Evolutionary conservation across 2,888 invertebrate genomes (phyloP).

Genomic region (Empis livida): DNA sequence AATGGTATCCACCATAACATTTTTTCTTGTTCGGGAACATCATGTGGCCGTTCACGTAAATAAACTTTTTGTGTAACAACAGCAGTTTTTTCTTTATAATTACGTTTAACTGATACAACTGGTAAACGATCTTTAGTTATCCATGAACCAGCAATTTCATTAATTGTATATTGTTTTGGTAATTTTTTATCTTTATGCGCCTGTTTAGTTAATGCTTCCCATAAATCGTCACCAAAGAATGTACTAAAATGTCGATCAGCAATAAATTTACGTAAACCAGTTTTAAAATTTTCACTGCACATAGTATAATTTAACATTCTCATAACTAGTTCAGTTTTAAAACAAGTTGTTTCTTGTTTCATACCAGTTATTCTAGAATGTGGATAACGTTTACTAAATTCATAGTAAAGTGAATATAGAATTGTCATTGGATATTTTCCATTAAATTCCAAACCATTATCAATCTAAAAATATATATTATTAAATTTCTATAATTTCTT

Average conservation of each 20-base stretch:
- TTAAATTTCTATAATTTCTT: slow-evolving; percentile 1
- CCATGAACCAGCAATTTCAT: slow-evolving; percentile 68
- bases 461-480: slow-evolving; percentile 39
- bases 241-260: slow-evolving; percentile 54
- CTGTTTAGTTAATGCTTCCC: slow-evolving; percentile 56
- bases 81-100: slow-evolving; percentile 50
- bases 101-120: slow-evolving; percentile 53
- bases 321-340: slow-evolving; percentile 67
- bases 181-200: slow-evolving; percentile 47
- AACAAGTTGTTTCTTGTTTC: slow-evolving; percentile 55
- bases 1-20: slow-evolving; percentile 66
- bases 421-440: slow-evolving; percentile 72
- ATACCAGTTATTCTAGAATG: slow-evolving; percentile 64
- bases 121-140: slow-evolving; percentile 69
- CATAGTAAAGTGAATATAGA: slow-evolving; percentile 64
- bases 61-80: slow-evolving; percentile 50
- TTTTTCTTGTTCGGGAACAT: slow-evolving; percentile 54
- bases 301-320: slow-evolving; percentile 82
- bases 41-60: slow-evolving; percentile 57
- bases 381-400: slow-evolving; percentile 65
- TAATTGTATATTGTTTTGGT: slow-evolving; percentile 43
- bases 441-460: slow-evolving; percentile 56
- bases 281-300: slow-evolving; percentile 60
- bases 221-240: slow-evolving; percentile 68
- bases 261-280: slow-evolving; percentile 57